phyloP scores from a whole-genome alignment of 1,140 invertebrate genomes.

The Drosophila aff. region DNA sequence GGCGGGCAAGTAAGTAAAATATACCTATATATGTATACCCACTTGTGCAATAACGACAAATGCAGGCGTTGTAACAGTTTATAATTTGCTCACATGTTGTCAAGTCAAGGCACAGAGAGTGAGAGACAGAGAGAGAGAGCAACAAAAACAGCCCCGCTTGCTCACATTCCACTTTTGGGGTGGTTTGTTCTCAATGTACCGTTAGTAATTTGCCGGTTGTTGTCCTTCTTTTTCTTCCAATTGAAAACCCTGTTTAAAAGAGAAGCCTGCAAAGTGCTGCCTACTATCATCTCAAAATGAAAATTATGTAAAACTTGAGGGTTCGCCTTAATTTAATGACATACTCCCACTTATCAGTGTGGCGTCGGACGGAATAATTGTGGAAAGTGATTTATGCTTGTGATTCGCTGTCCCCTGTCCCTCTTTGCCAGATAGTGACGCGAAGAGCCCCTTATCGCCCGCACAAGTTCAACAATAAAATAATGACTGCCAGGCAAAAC shows the following conservation, averaged over 20 bases:
- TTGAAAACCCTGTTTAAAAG: conserved; percentile 11
- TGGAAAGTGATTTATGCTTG: conserved; percentile 59
- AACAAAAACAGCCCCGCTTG: conserved; percentile 53
- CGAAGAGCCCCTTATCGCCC: conserved; percentile 37
- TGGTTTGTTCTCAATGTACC: conserved; percentile 54
- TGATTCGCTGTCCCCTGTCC: background rate
- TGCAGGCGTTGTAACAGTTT: conserved; percentile 17
- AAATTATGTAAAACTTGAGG: conserved; percentile 39
- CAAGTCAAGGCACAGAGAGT: conserved; percentile 13
- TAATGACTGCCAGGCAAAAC: conserved; percentile 60
- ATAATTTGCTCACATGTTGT: conserved; percentile 41
- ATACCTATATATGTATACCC: conserved; percentile 1
- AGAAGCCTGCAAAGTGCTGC: conserved; percentile 40
- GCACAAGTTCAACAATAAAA: conserved; percentile 49
- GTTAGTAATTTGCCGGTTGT: conserved; percentile 70
- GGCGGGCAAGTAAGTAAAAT: conserved; percentile 33
- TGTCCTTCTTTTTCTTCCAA: conserved; percentile 33
- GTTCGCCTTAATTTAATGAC: conserved; percentile 30
- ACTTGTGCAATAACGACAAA: conserved; percentile 3
- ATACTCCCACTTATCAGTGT: conserved; percentile 45
- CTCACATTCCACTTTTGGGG: conserved; percentile 25
- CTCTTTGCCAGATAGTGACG: conserved; percentile 34
- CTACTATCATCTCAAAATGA: background rate
- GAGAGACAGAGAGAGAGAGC: background rate
- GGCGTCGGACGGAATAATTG: conserved; percentile 36